Conservation (phyloP, 2,797 vertebrate genomes). For the Xenops minutus region DNA sequence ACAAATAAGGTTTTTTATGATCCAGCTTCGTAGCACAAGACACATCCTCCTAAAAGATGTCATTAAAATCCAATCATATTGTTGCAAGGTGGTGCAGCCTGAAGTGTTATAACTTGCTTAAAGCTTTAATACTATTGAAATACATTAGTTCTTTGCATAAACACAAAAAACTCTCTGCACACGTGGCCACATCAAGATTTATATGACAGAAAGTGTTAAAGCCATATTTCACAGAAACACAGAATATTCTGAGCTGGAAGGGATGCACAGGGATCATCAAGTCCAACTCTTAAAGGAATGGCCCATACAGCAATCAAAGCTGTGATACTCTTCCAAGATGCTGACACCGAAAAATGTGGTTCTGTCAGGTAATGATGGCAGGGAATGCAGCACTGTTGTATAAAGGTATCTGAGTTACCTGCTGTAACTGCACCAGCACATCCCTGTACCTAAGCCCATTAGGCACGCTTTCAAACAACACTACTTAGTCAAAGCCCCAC, state of each 20-base stretch:
- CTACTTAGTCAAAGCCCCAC: background rate
- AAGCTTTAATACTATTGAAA: background rate
- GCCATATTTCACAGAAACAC: background rate
- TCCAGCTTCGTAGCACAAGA: background rate
- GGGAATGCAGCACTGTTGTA: background rate
- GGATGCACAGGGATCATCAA: background rate
- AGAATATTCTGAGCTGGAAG: background rate
- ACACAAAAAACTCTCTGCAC: background rate
- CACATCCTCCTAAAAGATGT: background rate
- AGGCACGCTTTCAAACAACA: background rate
- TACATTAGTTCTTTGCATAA: background rate
- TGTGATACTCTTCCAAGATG: background rate
- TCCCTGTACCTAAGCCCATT: background rate
- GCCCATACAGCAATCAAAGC: background rate
- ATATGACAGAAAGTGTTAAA: background rate
- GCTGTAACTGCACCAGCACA: background rate
- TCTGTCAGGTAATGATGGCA: background rate
- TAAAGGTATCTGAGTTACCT: background rate
- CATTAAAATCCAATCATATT: background rate
- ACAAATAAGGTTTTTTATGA: background rate
- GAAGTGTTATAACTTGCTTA: background rate
- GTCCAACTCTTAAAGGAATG: background rate
- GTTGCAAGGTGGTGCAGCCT: background rate
- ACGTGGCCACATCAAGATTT: background rate
- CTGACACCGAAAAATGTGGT: background rate